phyloP scores from a whole-genome alignment of 2,888 invertebrate species.

The Tolmerus cingulatus region DNA sequence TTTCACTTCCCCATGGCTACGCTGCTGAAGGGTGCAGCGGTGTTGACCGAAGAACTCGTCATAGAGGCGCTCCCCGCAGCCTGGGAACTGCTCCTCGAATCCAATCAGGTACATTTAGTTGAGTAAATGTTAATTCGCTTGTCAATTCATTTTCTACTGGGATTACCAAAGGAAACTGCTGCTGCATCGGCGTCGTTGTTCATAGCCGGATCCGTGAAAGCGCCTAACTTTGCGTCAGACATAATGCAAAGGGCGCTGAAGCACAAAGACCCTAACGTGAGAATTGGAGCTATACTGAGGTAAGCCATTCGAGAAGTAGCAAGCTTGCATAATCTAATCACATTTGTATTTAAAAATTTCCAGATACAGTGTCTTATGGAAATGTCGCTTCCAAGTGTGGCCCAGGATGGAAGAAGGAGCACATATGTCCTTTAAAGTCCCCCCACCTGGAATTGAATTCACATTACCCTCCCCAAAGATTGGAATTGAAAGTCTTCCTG shows the following conservation, averaged over 20 bases:
- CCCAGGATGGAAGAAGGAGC: constrained; percentile 99
- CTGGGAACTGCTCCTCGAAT: constrained; percentile 93
- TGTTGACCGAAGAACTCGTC: constrained; percentile 87
- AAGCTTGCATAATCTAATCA: not conserved
- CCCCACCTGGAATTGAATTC: constrained; percentile 98
- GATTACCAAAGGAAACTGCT: constrained; percentile 73
- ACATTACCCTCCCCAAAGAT: constrained; percentile 98
- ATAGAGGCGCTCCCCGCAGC: constrained; percentile 89
- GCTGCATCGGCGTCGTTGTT: constrained; percentile 89
- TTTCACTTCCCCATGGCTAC: constrained; percentile 90
- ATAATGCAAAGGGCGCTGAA: constrained; percentile 89
- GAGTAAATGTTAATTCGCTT: no score
- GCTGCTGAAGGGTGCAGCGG: constrained; percentile 88
- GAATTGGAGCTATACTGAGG: constrained; percentile 84
- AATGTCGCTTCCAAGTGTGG: constrained; percentile 97
- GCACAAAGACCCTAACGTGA: constrained; percentile 80
- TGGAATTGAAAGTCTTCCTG: constrained; percentile 91
- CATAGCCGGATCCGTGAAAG: constrained; percentile 90
- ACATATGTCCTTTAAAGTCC: constrained; percentile 94
- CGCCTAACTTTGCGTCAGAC: constrained; percentile 87
- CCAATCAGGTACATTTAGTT: constrained; percentile 66
- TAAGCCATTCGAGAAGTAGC: constrained; percentile 53
- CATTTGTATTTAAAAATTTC: not conserved
- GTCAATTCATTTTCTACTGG: no score
- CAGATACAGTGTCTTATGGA: constrained; percentile 95